A percentile compares a stretch with the other conserved stretches of the same genome.
These are phyloP conservation scores for Anagyrus pseudococci DNA, from an alignment of 2,888 invertebrate genomes.

Conservation along the genomic window DNA sequence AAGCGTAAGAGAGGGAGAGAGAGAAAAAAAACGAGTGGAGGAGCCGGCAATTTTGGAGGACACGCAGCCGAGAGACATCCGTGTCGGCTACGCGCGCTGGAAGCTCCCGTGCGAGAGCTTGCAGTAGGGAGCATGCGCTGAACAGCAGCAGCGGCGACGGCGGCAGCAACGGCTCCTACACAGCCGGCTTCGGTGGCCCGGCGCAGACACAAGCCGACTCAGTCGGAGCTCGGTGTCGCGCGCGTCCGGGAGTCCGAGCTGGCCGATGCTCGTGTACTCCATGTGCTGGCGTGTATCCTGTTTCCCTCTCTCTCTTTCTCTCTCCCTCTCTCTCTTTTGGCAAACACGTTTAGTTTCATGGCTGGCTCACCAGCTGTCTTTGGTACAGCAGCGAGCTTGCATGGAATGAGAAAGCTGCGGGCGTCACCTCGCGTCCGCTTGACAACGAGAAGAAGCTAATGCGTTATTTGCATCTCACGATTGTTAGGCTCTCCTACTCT, in stretches of 20 bases:
- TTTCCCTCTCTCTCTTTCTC: too few relatives aligned
- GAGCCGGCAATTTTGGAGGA: not conserved
- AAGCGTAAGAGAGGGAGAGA: too few relatives aligned
- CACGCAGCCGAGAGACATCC: not conserved
- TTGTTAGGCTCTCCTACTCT: too few relatives aligned
- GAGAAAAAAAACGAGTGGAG: too few relatives aligned
- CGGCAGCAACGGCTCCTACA: slow-evolving; percentile 31
- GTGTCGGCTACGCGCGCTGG: too few relatives aligned
- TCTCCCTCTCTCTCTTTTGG: too few relatives aligned
- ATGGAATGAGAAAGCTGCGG: not conserved
- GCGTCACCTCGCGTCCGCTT: not conserved
- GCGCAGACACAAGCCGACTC: not conserved
- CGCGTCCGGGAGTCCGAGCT: slow-evolving; percentile 23
- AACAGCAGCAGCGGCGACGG: slow-evolving; percentile 35
- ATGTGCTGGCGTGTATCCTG: too few relatives aligned
- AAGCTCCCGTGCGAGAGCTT: slow-evolving; percentile 29
- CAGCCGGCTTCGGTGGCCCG: not conserved
- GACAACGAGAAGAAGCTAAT: too few relatives aligned
- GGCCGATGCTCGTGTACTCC: not conserved
- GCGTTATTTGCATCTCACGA: too few relatives aligned
- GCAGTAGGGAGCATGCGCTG: slow-evolving; percentile 42
- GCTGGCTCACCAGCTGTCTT: too few relatives aligned
- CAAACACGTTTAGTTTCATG: too few relatives aligned
- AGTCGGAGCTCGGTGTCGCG: not conserved
- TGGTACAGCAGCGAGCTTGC: too few relatives aligned